Base-by-base conservation (phyloP, 2,888 invertebrate species). In the Chrysina gloriosa region DNA sequence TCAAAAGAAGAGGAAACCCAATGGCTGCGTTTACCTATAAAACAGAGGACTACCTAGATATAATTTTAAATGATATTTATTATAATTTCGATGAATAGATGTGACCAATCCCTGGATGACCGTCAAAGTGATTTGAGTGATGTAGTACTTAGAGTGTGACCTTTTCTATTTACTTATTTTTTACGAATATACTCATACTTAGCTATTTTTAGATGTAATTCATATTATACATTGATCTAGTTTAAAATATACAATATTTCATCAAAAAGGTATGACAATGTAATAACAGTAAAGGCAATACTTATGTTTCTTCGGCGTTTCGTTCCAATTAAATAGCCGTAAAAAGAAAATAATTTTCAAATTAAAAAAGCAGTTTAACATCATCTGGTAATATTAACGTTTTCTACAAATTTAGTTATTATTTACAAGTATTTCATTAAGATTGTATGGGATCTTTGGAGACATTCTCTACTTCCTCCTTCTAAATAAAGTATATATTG, bases 1-100 rank as follows among this genome's bases (percentile, higher is more conserved):
- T 63, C 39, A 45, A 31, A 68, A 64, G 39, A 42, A 29, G 21
- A 58, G 29, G n/a, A 42, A 67, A 64, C 31, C 14, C 19, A 36
- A 23, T 39, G 16, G 9, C 3, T 64, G 64, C 34, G 65, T 54
- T 16, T 42, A 36, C 6, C 11, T 39, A 9, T 63, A 63, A 29
- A 47, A 47, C 27, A 21, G n/a, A 2, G 31, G 31, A 31, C 31
- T 9, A 31, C n/a, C n/a, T 31, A 2, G n/a, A 9, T 31, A 31
- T n/a, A n/a, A n/a, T 31, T 42, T 14, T 14, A 42, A n/a, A 7
- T 9, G 45, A 21, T 45, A 45, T 45, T 45, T 52, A 52, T 31
- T 31, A 29, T 31, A 52, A 27, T 3, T 11, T 27, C n/a, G 48
- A 16, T 39, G 19, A 16, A 14, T 52, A 52, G 5, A n/a, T 29